phyloP scores from a whole-genome alignment of 1,140 invertebrate genomes.

The Drosophila rhopaloa region DNA sequence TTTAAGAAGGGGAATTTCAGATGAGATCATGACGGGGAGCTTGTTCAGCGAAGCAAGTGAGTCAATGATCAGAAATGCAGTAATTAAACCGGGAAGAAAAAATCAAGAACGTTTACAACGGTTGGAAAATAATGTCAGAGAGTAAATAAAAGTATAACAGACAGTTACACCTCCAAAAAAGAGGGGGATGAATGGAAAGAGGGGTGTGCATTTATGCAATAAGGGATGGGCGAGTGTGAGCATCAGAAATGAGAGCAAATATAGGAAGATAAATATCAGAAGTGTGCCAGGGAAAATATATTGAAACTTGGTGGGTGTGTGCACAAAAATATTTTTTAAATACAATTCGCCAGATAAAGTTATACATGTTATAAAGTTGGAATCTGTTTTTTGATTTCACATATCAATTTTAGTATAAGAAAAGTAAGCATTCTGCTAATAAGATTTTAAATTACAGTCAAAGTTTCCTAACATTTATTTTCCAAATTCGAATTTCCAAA shows the following conservation, averaged over 20 bases:
- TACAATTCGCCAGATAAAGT: too few relatives aligned
- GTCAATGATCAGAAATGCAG: constrained; percentile 24
- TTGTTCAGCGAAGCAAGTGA: constrained; percentile 33
- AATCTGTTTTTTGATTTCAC: too few relatives aligned
- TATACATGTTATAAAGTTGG: too few relatives aligned
- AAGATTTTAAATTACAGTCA: too few relatives aligned
- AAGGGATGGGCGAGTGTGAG: neutral
- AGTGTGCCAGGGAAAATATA: neutral
- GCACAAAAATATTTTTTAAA: neutral
- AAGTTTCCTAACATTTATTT: too few relatives aligned
- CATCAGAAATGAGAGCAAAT: neutral
- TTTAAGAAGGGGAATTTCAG: neutral
- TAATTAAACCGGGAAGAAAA: constrained; percentile 1
- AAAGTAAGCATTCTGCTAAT: too few relatives aligned
- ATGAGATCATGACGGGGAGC: constrained; percentile 19
- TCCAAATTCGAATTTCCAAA: too few relatives aligned
- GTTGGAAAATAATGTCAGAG: neutral
- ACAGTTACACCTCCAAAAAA: neutral
- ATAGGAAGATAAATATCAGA: neutral
- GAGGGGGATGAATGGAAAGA: neutral
- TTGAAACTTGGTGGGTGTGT: neutral
- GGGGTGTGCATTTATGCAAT: neutral
- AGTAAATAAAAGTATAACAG: neutral
- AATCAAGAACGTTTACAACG: neutral
- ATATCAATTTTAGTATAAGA: too few relatives aligned